Evolutionary conservation across 2,113 vertebrate species (phyloP).

Genomic region (Oncorhynchus nerka): DNA sequence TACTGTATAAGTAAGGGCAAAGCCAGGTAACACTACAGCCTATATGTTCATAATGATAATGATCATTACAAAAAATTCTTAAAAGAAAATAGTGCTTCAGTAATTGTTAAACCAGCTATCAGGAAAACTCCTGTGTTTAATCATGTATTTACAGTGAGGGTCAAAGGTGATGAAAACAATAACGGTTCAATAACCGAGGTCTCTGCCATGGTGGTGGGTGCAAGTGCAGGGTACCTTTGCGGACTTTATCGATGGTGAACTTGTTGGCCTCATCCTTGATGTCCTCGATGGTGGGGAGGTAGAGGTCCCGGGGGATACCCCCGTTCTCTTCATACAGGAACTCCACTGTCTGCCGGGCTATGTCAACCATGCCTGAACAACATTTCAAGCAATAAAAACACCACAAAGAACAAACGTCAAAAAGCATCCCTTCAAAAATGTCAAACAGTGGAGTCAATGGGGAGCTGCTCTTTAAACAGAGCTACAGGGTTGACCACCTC

Average conservation of each 20-base stretch:
- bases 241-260: conserved; percentile 98
- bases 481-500: no score
- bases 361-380: conserved; percentile 89
- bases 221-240: conserved; percentile 82
- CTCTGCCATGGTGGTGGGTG: no score
- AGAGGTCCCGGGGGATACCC: conserved; percentile 95
- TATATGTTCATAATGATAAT: neutral
- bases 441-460: neutral
- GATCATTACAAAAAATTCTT: no score
- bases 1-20: neutral
- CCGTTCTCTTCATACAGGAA: conserved; percentile 98
- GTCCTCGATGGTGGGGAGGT: conserved; percentile 97
- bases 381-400: neutral
- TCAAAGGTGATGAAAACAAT: no score
- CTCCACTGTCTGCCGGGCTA: conserved; percentile 94
- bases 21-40: neutral
- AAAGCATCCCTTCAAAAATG: neutral
- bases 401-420: neutral
- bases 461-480: neutral
- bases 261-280: conserved; percentile 99
- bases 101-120: no score
- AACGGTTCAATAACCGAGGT: no score
- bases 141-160: no score
- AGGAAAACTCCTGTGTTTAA: no score
- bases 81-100: no score